Conservation (phyloP, 2,888 invertebrate species). For the Spialia ferax region DNA sequence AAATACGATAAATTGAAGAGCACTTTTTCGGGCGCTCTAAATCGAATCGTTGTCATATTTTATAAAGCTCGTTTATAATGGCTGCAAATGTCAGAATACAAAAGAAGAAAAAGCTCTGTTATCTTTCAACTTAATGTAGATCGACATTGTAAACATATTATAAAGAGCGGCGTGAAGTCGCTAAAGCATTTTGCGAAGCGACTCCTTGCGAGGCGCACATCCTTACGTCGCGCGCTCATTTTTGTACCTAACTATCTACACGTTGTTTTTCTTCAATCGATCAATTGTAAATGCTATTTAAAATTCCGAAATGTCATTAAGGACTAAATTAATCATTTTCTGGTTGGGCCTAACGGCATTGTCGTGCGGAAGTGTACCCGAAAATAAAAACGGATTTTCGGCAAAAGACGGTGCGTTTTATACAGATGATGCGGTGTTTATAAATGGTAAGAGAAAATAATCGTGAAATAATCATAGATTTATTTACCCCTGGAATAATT, state of each 20-base stretch:
- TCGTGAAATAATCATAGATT: too few species aligned
- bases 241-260: too few species aligned
- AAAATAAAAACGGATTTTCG: conserved; percentile 69
- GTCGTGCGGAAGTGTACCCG: conserved; percentile 65
- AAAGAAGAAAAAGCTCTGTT: conserved; percentile 83
- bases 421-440: conserved; percentile 79
- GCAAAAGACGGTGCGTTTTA: conserved; percentile 73
- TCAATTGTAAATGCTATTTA: conserved; percentile 56
- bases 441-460: conserved; percentile 74
- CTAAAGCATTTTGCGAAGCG: conserved; percentile 81
- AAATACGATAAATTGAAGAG: conserved; percentile 60
- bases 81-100: conserved; percentile 71
- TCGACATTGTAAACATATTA: conserved; percentile 79
- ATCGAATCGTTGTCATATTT: conserved; percentile 70
- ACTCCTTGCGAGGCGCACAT: conserved; percentile 79
- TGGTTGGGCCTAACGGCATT: conserved; percentile 60
- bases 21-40: conserved; percentile 59
- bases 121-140: conserved; percentile 80
- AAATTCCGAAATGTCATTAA: conserved; percentile 59
- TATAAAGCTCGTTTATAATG: conserved; percentile 65
- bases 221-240: conserved; percentile 62
- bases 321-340: conserved; percentile 61
- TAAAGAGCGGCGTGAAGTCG: conserved; percentile 73
- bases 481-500: neutral
- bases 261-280: conserved; percentile 44